phyloP scores from a whole-genome alignment of 2,113 vertebrate species.

The Galemys pyrenaicus region DNA sequence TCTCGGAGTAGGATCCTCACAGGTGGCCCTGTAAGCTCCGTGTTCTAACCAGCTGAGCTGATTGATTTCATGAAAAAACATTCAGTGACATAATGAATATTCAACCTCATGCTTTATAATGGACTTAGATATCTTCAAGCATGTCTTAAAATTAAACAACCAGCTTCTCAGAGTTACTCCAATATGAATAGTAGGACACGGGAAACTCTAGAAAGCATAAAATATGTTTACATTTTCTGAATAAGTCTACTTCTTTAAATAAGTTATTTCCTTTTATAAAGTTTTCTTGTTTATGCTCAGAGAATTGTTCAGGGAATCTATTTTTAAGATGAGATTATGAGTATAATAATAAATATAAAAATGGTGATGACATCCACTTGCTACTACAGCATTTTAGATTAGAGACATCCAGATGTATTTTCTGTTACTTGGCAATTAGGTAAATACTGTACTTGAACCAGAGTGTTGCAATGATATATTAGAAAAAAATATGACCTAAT shows the following conservation, averaged over 20 bases:
- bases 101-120: neutral
- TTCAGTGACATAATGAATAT: neutral
- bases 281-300: neutral
- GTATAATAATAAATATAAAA: neutral
- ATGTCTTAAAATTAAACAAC: neutral
- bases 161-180: neutral
- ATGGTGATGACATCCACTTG: neutral
- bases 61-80: neutral
- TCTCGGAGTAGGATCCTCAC: neutral
- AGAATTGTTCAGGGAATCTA: neutral
- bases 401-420: neutral
- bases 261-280: neutral
- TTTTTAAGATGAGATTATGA: conserved; percentile 22
- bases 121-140: neutral
- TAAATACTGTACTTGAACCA: neutral
- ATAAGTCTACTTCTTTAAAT: neutral
- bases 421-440: neutral
- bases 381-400: neutral
- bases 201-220: neutral
- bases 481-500: neutral
- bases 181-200: neutral
- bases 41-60: neutral
- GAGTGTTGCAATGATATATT: neutral
- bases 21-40: neutral
- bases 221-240: neutral